Conservation (phyloP, 2,797 vertebrate species). For the Melanotaenia trifasciata region DNA sequence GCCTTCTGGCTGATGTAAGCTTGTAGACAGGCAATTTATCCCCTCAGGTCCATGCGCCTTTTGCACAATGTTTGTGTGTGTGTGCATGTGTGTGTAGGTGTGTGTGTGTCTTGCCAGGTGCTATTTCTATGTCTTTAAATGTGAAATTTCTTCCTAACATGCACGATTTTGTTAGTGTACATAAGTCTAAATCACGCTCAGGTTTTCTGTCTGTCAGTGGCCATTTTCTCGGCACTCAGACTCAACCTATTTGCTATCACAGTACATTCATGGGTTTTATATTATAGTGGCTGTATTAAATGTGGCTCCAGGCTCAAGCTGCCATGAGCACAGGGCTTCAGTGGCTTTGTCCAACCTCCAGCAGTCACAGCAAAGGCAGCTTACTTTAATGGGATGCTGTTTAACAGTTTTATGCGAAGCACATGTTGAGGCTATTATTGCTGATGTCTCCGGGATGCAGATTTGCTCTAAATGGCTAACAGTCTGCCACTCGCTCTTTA, state of each 20-base stretch:
- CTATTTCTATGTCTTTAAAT: conserved; percentile 23
- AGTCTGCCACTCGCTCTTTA: conserved; percentile 56
- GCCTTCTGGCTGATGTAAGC: conserved; percentile 61
- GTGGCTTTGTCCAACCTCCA: conserved; percentile 65
- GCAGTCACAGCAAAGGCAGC: conserved; percentile 51
- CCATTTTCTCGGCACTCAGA: conserved; percentile 37
- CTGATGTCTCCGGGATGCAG: conserved; percentile 75
- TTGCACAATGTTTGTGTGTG: conserved; percentile 46
- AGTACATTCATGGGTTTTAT: conserved; percentile 52
- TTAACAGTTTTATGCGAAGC: conserved; percentile 74
- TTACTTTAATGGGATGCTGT: conserved; percentile 74
- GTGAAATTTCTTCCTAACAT: conserved; percentile 14
- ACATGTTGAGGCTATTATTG: conserved; percentile 74
- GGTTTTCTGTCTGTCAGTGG: conserved; percentile 29
- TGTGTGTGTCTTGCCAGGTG: conserved; percentile 26
- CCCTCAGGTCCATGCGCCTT: conserved; percentile 61
- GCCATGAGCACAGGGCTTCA: conserved; percentile 51
- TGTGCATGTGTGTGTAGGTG: conserved; percentile 34
- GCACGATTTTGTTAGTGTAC: conserved; percentile 14
- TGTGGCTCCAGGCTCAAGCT: conserved; percentile 65
- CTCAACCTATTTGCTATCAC: conserved; percentile 53
- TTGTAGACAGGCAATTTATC: conserved; percentile 67
- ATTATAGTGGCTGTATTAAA: conserved; percentile 64
- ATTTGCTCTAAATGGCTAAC: conserved; percentile 75
- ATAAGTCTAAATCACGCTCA: conserved; percentile 37